Conservation (phyloP, 2,797 vertebrate genomes). For the Dicrostonyx torquatus region DNA sequence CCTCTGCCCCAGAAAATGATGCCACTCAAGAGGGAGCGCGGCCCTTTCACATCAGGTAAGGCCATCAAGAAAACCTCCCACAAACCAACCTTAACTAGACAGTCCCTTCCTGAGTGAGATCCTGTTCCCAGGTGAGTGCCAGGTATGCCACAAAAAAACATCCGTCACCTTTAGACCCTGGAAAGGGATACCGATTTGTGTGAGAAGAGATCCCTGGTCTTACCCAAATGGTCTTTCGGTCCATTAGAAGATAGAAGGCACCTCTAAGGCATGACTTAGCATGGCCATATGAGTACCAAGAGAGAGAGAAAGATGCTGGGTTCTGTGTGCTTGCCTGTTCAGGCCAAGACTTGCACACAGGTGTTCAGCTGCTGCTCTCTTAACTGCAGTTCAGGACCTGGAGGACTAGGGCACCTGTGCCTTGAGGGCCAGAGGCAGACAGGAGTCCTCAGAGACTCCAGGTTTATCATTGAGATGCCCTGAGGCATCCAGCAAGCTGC, state of each 20-base stretch:
- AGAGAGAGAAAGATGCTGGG: not conserved
- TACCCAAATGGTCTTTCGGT: not conserved
- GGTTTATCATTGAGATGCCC: not conserved
- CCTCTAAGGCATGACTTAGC: not conserved
- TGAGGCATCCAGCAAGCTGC: not conserved
- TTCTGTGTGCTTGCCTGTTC: not conserved
- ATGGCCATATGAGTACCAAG: not conserved
- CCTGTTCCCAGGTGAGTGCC: not conserved
- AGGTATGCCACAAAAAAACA: not conserved
- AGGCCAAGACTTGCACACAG: not conserved
- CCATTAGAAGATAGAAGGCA: not conserved
- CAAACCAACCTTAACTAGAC: not conserved
- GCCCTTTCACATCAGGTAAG: not conserved
- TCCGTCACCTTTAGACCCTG: not conserved
- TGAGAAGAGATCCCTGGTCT: not conserved
- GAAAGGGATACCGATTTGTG: not conserved
- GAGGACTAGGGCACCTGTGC: not conserved
- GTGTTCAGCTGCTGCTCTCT: not conserved
- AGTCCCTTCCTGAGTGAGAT: not conserved
- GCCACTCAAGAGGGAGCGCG: too few species aligned
- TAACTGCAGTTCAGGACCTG: not conserved
- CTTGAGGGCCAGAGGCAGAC: not conserved
- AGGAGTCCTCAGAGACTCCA: not conserved
- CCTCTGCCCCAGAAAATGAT: not conserved
- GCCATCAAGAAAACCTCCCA: not conserved